Base-by-base conservation (phyloP, 2,113 vertebrate species). In the Leucosticte australis region DNA sequence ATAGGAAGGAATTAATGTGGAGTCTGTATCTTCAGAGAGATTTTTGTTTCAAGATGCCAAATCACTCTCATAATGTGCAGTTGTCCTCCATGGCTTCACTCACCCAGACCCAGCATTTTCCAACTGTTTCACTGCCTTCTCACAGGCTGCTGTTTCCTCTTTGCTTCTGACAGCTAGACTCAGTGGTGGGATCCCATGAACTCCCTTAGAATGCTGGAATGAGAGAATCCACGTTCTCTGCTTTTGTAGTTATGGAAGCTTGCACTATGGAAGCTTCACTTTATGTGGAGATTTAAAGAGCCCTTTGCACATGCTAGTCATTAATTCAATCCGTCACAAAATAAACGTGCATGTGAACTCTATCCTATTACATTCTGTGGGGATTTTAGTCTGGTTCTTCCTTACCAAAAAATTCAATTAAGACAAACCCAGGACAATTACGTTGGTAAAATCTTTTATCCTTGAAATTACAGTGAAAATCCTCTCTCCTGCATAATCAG, bases 151-250 rank as follows among this genome's bases (percentile, higher is more conserved):
- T 76, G 2, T 77, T 86, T 80, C n/a, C 37, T 91, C 69, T 83
- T 79, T 52, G 8, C 7, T 86, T 78, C 52, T 70, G 52, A 53
- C 24, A 50, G 35, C 7, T 47, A 11, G 17, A 82, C 49, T 53
- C 17, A 31, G 13, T 49, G 46, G 8, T 49, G 39, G 12, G 11
- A 56, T 74, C 16, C 39, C 20, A 31, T 53, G 3, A 65, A 46
- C 27, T 69, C 30, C 10, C 10, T 60, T 52, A 26, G 14, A 76
- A 52, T 44, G 22, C 7, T 69, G 53, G 21, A 69, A 31, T 56
- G 30, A 37, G 7, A 69, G 14, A 65, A 56, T 20, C 2, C 26
- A 20, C 0, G 0, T 56, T 44, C 31, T 64, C 31, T 73, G 30
- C 22, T 77, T 83, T 67, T 13, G 6, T 21, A 41, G 2, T 44